Conservation (phyloP, 2,888 invertebrate species). For the Euplexia lucipara region DNA sequence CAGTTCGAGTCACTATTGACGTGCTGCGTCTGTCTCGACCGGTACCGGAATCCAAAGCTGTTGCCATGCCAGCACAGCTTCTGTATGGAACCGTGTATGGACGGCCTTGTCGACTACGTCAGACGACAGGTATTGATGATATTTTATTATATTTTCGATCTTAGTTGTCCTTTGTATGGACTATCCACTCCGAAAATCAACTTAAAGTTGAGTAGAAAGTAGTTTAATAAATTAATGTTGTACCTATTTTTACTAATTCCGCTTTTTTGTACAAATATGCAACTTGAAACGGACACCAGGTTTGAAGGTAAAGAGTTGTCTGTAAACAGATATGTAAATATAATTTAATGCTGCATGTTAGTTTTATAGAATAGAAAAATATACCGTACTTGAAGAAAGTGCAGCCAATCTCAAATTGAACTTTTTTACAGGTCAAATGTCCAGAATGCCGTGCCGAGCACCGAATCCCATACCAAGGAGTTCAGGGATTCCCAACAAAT, state of each 20-base stretch:
- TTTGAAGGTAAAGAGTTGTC: constrained; percentile 31
- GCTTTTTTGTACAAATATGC: constrained; percentile 39
- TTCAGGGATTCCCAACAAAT: constrained; percentile 98
- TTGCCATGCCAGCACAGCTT: constrained; percentile 99
- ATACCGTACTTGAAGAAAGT: neutral
- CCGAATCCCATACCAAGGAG: constrained; percentile 98
- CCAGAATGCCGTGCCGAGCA: constrained; percentile 99
- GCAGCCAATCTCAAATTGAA: constrained; percentile 13
- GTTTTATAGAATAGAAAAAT: neutral
- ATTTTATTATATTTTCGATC: neutral
- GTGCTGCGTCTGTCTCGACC: constrained; percentile 99
- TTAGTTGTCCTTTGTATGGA: neutral
- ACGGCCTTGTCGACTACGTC: constrained; percentile 98
- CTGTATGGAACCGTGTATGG: constrained; percentile 99
- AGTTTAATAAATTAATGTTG: constrained; percentile 7
- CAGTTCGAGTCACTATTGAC: constrained; percentile 99
- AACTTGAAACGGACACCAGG: neutral
- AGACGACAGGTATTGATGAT: constrained; percentile 94
- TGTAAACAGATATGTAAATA: constrained; percentile 34
- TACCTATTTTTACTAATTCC: constrained; percentile 29
- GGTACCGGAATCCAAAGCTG: constrained; percentile 99
- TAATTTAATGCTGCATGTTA: constrained; percentile 34
- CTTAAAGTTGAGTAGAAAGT: neutral
- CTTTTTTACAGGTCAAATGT: constrained; percentile 95
- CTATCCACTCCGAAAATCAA: neutral